These are phyloP conservation scores for Emydura subglobosa DNA, from an alignment of 2,113 vertebrate species.

Conservation along the genomic window DNA sequence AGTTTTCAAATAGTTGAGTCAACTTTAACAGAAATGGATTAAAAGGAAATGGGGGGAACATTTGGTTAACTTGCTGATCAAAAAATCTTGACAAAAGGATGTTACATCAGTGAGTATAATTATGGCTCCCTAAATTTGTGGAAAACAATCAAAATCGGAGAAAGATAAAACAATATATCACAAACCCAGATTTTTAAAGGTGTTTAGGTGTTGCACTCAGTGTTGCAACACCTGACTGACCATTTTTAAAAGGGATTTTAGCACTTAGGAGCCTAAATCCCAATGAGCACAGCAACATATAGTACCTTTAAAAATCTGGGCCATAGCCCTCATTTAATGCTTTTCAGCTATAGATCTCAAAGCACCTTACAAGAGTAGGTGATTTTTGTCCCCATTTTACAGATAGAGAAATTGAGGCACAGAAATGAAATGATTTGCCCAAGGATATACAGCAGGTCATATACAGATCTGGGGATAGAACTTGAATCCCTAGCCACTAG, in stretches of 20 bases:
- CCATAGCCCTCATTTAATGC: background rate
- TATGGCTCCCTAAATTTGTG: background rate
- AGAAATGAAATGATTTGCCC: background rate
- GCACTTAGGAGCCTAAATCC: background rate
- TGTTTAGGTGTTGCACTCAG: too few species aligned
- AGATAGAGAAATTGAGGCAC: accelerated
- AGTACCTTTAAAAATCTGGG: background rate
- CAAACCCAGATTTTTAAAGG: background rate
- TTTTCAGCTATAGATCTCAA: background rate
- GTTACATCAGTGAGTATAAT: background rate
- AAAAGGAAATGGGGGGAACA: background rate
- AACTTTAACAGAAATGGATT: background rate
- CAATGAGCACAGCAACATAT: background rate
- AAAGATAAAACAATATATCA: background rate
- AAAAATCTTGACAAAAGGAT: background rate
- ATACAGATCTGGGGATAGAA: accelerated
- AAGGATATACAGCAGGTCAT: background rate
- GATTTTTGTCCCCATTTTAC: background rate
- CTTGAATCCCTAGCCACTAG: background rate
- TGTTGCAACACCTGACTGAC: background rate
- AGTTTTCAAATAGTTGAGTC: background rate
- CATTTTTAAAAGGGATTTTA: background rate
- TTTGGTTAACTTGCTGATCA: accelerated
- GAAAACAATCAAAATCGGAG: background rate
- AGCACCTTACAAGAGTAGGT: background rate